These are phyloP conservation scores for Pachyuromys duprasi DNA, from an alignment of 2,797 vertebrate genomes.

Conservation along the genomic window DNA sequence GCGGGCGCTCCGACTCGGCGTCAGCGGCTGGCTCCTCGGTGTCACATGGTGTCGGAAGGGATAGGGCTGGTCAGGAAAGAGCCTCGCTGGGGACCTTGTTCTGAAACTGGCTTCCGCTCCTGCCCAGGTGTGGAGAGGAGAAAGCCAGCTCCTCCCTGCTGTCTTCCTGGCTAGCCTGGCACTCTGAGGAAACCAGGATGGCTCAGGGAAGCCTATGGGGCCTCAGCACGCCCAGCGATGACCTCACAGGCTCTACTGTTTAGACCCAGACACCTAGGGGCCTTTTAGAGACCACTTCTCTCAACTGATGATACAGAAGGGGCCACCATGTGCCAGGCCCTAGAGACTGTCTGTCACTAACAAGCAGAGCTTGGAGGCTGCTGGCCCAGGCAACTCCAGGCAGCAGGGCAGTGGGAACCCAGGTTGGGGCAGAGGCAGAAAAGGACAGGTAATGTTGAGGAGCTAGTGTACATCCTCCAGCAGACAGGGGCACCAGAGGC, in stretches of 20 bases:
- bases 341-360: too few species aligned
- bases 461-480: background rate
- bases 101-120: background rate
- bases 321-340: background rate
- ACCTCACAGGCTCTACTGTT: background rate
- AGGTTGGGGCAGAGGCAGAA: background rate
- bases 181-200: background rate
- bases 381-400: background rate
- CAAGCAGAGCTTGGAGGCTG: background rate
- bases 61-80: background rate
- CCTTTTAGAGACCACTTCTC: background rate
- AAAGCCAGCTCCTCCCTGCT: background rate
- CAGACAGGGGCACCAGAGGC: background rate
- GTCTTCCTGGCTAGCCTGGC: background rate
- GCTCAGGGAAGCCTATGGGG: background rate
- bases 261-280: background rate
- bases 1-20: background rate
- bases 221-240: background rate
- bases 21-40: background rate
- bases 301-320: background rate
- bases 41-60: conserved; percentile 26
- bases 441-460: background rate
- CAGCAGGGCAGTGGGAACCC: background rate
- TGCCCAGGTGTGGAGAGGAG: background rate
- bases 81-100: background rate